phyloP scores from a whole-genome alignment of 2,888 invertebrate genomes.

The Oscheius sp. region DNA sequence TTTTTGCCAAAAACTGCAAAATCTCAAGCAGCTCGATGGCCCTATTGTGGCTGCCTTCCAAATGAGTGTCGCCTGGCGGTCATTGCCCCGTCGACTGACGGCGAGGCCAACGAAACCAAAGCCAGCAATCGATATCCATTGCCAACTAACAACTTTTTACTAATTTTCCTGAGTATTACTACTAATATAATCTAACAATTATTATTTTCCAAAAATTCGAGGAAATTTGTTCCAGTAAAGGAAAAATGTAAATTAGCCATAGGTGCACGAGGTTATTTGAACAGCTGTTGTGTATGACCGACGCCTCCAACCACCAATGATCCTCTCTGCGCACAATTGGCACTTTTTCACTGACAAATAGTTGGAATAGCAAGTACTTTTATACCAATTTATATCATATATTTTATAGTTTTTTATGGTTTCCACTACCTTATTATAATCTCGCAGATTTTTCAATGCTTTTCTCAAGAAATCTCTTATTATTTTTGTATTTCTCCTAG shows the following conservation, averaged over 20 bases:
- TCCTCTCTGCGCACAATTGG: neutral
- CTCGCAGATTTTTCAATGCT: no score
- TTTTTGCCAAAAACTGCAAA: conserved; percentile 2
- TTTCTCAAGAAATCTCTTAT: no score
- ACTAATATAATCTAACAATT: neutral
- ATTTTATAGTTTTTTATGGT: neutral
- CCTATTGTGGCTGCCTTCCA: conserved; percentile 23
- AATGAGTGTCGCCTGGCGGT: conserved; percentile 36
- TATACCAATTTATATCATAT: neutral
- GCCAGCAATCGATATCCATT: conserved; percentile 34
- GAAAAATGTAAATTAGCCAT: neutral
- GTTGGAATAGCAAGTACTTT: neutral
- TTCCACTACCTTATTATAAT: no score
- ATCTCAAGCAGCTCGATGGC: neutral
- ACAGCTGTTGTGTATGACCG: conserved; percentile 33
- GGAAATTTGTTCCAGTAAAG: neutral
- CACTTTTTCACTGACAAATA: neutral
- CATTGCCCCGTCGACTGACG: conserved; percentile 28
- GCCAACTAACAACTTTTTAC: conserved; percentile 14
- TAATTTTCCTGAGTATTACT: neutral
- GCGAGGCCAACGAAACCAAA: conserved; percentile 23
- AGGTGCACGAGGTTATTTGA: conserved; percentile 19
- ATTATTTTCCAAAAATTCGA: neutral
- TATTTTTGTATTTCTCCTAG: neutral
- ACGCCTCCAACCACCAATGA: conserved; percentile 6